Base-by-base conservation (phyloP, 2,888 invertebrate species). In the Drosophila eohydei region DNA sequence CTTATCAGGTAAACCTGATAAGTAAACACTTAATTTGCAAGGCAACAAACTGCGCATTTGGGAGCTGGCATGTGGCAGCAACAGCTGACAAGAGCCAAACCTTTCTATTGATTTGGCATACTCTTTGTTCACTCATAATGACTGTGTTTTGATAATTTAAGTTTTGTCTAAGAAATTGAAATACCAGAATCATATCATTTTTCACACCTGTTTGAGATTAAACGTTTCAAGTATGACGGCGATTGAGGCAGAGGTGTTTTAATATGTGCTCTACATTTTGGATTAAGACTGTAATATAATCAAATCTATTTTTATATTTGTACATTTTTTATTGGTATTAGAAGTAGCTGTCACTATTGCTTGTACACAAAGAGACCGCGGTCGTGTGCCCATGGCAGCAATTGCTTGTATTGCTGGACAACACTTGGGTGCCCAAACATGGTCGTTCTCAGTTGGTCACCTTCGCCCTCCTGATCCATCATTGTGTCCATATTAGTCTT, bases 361-460 rank as follows among this genome's bases (percentile, higher is more conserved):
- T 0, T 48, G 2, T 74, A 66, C 28, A 87, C 80, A 66, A 92
- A 90, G 0, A 83, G 62, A 0, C 92, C 92, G 0, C 90, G 85
- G 60, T 83, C 79, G 43, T 88, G 66, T 4, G 91, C 82, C 91
- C 91, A 92, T 12, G 91, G 91, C 3, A 92, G 54, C 38, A 92
- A 64, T n/a, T 81, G 55, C 48, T 80, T 80, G 21, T 88, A 80
- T 61, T 89, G 88, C 7, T 80, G 58, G 0, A 85, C 78, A 61
- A 89, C 78, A 12, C 71, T 74, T 1, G 58, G 63, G 61, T 78
- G 89, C 16, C 36, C 66, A 43, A 75, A 91, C 70, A 83, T 68
- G 7, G 43, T 67, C 36, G 62, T 80, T 28, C 81, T 80, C 52
- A 88, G 78, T 14, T 82, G 54, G n/a, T 82, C 64, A 0, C 75